These are phyloP conservation scores for Oryzias melastigma DNA, from an alignment of 2,113 vertebrate genomes.

Conservation along the genomic window DNA sequence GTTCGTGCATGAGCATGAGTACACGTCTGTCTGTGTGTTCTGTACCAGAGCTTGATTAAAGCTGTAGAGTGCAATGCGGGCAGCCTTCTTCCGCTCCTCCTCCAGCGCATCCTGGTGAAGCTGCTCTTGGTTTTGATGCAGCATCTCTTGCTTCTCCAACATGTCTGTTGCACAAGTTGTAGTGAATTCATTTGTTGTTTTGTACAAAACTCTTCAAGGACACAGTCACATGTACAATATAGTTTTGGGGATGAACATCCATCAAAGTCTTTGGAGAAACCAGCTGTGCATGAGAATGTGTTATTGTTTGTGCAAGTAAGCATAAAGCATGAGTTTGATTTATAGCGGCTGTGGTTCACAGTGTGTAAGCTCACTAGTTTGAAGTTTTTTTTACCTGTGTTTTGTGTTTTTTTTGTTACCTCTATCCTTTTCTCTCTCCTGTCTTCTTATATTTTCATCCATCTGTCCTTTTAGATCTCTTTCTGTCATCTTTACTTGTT, in stretches of 20 bases:
- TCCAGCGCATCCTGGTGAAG: constrained; percentile 55
- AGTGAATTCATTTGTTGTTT: constrained; percentile 13
- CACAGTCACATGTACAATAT: constrained; percentile 38
- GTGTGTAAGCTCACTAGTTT: constrained; percentile 23
- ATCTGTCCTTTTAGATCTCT: constrained; percentile 65
- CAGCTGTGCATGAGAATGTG: constrained; percentile 54
- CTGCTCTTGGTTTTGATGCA: constrained; percentile 61
- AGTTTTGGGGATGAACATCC: constrained; percentile 46
- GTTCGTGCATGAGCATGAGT: constrained; percentile 21
- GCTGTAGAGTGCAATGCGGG: constrained; percentile 50
- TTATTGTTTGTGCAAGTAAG: constrained; percentile 62
- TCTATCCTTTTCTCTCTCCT: constrained; percentile 49
- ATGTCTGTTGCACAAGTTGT: constrained; percentile 60
- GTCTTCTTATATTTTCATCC: constrained; percentile 53
- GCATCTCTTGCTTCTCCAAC: constrained; percentile 45
- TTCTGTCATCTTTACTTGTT: constrained; percentile 58
- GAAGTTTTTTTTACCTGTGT: constrained; percentile 12
- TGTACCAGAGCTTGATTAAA: constrained; percentile 77
- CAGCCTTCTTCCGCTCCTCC: constrained; percentile 62
- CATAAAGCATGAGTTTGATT: constrained; percentile 53
- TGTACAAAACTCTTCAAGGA: constrained; percentile 16
- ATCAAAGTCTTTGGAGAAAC: constrained; percentile 59
- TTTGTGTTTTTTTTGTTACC: constrained; percentile 56
- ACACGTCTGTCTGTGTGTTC: constrained; percentile 17
- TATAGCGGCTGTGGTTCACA: constrained; percentile 28